Base-by-base conservation (phyloP, 2,888 invertebrate genomes). In the Rotaria socialis region DNA sequence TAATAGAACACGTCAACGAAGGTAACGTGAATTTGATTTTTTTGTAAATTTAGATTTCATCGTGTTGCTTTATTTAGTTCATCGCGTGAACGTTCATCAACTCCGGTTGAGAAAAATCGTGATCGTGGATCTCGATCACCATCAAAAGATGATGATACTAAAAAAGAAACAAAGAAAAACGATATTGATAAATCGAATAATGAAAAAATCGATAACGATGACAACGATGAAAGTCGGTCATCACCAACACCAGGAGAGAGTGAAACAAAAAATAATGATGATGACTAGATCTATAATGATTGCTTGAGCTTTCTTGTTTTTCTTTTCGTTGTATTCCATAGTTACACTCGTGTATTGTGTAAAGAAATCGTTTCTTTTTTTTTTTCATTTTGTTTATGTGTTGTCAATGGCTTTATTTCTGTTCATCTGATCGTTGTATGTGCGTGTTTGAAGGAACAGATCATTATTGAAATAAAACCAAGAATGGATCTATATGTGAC, bases 391-490 rank as follows among this genome's bases (percentile, higher is more conserved):
- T 67, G 67, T 67, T 50, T 50, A 35, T 67, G 67, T 67, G 14
- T 35, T 67, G 67, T 67, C 67, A 35, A 35, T 67, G 7, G 19
- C 67, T 67, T 55, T 55, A 22, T 35, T 67, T 67, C 35, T 67
- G 67, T 67, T 67, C 67, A 67, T 5, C 67, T 67, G 67, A 67
- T 67, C 67, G 67, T 67, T 67, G 67, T 67, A 67, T 35, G 67
- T 67, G 67, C 67, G 67, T 67, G 67, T 67, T 35, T 67, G 35
- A 67, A 35, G 35, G 67, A 67, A 67, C 67, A 67, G 67, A 67
- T 27, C 4, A 67, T 67, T 35, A 67, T 67, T 67, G 35, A 67
- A 67, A 67, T 67, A 67, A 67, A 67, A 35, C 35, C 19, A 67
- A 35, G 67, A 67, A 6, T 67, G 35, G 67, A 67, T 67, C 67